phyloP scores from a whole-genome alignment of 2,113 vertebrate genomes.

The Sturnus vulgaris region DNA sequence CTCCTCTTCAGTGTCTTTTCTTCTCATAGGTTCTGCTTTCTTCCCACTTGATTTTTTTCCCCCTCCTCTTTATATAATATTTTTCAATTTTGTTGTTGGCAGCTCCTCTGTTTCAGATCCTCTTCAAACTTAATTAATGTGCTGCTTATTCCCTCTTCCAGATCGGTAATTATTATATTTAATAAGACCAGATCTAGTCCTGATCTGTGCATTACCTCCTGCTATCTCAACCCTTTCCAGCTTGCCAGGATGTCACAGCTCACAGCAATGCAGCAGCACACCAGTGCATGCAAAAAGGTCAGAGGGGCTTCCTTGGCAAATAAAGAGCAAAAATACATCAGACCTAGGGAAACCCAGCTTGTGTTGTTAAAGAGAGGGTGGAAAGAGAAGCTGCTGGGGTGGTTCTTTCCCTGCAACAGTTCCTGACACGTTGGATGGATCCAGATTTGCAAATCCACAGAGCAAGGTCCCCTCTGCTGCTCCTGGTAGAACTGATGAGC shows the following conservation, averaged over 20 bases:
- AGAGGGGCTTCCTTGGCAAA: neutral
- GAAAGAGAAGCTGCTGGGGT: neutral
- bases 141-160: constrained; percentile 28
- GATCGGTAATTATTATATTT: neutral
- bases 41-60: neutral
- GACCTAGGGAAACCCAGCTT: neutral
- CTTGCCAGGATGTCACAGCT: neutral
- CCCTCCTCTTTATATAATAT: neutral
- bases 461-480: neutral
- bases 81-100: neutral
- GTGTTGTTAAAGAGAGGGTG: neutral
- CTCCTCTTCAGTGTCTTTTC: neutral
- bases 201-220: neutral
- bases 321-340: neutral
- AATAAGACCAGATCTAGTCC: neutral
- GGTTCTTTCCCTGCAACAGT: neutral
- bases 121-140: constrained; percentile 34
- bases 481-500: neutral
- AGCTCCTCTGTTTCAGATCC: constrained; percentile 5
- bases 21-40: neutral
- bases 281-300: neutral
- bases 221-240: neutral
- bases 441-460: neutral
- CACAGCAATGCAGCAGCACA: neutral
- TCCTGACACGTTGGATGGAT: neutral